Evolutionary conservation across 2,113 vertebrate genomes (phyloP).

Genomic region (Platichthys stellatus): DNA sequence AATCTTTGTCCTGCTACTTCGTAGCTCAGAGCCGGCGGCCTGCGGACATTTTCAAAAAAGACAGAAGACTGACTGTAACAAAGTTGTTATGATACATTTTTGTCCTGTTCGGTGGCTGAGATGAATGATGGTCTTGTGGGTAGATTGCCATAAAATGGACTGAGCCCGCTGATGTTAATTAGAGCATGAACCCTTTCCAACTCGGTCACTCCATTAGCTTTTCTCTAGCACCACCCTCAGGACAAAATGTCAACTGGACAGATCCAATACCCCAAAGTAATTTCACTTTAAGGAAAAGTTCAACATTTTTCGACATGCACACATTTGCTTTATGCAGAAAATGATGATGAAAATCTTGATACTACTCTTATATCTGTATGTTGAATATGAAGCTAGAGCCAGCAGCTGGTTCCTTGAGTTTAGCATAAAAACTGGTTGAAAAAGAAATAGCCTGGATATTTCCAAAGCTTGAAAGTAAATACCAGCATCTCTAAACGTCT

Average conservation of each 20-base stretch:
- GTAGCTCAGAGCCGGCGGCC: neutral
- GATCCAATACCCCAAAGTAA: neutral
- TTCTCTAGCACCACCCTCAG: slow-evolving; percentile 26
- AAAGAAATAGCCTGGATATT: neutral
- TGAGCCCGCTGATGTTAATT: slow-evolving; percentile 12
- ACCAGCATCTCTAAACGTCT: neutral
- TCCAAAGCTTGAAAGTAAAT: neutral
- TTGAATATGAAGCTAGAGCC: no score
- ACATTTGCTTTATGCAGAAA: neutral
- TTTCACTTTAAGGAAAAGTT: neutral
- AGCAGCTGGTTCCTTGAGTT: neutral
- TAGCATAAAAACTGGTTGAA: neutral
- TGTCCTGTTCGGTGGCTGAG: neutral
- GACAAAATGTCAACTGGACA: neutral
- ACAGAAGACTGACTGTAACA: neutral
- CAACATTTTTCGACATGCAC: no score
- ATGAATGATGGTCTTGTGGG: neutral
- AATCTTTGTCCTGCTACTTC: no score
- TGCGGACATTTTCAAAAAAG: neutral
- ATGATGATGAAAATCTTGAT: neutral
- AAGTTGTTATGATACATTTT: slow-evolving; percentile 5
- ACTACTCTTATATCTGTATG: no score
- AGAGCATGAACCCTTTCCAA: slow-evolving; percentile 11
- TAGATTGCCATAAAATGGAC: slow-evolving; percentile 17
- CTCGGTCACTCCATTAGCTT: neutral